phyloP scores from a whole-genome alignment of 2,888 invertebrate genomes.

The Rhyacophila evoluta region DNA sequence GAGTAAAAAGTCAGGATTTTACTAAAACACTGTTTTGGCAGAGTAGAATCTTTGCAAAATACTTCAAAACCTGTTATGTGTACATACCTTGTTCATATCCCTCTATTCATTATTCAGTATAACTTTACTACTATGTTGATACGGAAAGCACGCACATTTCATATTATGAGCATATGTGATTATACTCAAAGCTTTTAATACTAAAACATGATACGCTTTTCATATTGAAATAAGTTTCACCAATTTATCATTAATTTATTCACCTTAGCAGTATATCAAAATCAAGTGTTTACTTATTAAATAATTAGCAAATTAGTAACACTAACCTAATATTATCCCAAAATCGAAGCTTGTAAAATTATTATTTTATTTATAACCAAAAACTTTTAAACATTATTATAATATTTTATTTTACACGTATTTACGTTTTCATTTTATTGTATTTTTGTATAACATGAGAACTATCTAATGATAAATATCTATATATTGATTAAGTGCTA shows the following conservation, averaged over 20 bases:
- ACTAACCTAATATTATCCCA: no score
- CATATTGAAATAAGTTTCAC: neutral
- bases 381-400: no score
- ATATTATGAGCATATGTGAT: neutral
- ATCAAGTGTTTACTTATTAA: no score
- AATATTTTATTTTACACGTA: no score
- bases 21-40: neutral
- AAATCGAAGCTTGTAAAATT: no score
- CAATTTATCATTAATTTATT: neutral
- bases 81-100: neutral
- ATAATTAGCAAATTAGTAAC: no score
- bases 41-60: neutral
- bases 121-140: neutral
- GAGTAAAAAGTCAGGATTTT: neutral
- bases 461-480: no score
- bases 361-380: no score
- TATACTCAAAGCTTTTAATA: conserved; percentile 5
- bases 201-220: neutral
- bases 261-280: neutral
- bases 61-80: neutral
- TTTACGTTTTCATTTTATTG: no score
- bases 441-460: no score
- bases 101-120: neutral
- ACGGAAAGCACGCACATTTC: neutral
- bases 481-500: no score